Evolutionary conservation across 1,140 invertebrate genomes (phyloP), one percentile per base, ranked within the genome.

Genomic region (Choristoneura fumiferana): DNA sequence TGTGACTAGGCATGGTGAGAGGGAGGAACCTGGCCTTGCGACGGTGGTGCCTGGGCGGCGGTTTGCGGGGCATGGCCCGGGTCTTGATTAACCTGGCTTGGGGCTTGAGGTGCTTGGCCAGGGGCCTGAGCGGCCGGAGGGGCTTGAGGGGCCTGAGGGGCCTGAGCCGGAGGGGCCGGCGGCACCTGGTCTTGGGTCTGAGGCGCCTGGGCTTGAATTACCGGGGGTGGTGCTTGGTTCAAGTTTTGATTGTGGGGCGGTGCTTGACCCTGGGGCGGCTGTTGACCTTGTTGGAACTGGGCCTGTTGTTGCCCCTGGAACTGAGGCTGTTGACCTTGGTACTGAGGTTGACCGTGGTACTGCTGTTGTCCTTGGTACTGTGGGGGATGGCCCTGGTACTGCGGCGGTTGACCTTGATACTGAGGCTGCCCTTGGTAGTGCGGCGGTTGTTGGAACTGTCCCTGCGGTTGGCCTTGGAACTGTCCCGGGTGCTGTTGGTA

Each of bases 351-450:
- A 2, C 36, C 57, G n/a, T 62, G 59, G 33, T 57, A 14, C 17
- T 12, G 43, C 34, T 59, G 60, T 13, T 62, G 57, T 1, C 40
- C 57, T 40, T 70, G 67, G 13, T 35, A 39, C 38, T 68, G 59
- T n/a, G 40, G 60, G 9, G 36, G 17, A 70, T 69, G 18, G 59
- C 65, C 45, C 29, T 77, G 73, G 36, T 76, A 73, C 45, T 77
- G 72, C 33, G 71, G 72, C 0, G 69, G 64, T 18, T 43, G 49
- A 8, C 29, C 34, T 6, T 59, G 57, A 10, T 68, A 62, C 4
- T 78, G 71, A 22, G 75, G 70, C 12, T 49, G 29, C 73, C 67
- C 45, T 29, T 77, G 73, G 36, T 76, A 74, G 36, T 78, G 72
- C 29, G 72, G 73, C 0, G 71, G 63, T 6, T 66, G 63, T 15